phyloP scores from a whole-genome alignment of 2,113 vertebrate species.

The Baryphthengus martii region DNA sequence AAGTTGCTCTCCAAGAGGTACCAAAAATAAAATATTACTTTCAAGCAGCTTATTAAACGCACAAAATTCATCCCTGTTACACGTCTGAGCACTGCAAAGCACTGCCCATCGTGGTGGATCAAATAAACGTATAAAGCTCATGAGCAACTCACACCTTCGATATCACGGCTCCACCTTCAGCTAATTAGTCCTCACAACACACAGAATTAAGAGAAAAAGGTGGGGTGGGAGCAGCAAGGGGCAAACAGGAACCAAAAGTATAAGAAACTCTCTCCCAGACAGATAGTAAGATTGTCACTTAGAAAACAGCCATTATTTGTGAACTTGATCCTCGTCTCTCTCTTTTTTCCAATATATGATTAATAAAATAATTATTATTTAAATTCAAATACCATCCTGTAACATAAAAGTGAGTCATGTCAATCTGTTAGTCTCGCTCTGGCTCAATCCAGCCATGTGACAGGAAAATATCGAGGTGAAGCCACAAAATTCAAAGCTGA shows the following conservation, averaged over 20 bases:
- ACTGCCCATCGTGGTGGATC: not conserved
- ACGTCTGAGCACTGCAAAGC: fast-evolving
- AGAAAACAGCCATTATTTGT: not conserved
- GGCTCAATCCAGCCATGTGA: not conserved
- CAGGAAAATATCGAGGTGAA: not conserved
- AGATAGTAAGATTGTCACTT: not conserved
- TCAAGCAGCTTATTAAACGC: fast-evolving
- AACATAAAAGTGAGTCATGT: not conserved
- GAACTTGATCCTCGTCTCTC: not conserved
- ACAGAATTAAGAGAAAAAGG: too few relatives aligned
- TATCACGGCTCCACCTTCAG: not conserved
- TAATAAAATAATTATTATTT: not conserved
- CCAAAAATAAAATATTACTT: not conserved
- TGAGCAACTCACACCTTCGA: not conserved
- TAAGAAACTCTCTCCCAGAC: not conserved
- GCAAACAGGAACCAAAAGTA: not conserved
- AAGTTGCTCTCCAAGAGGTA: not conserved
- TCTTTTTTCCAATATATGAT: not conserved
- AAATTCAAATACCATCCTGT: not conserved
- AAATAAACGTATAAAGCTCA: fast-evolving
- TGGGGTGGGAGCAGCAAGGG: not conserved
- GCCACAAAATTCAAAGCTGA: not conserved
- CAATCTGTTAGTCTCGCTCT: not conserved
- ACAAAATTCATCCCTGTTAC: fast-evolving
- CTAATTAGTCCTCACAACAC: not conserved